Evolutionary conservation across 2,113 vertebrate species (phyloP).

Genomic region (Ptychochromis oligacanthus): DNA sequence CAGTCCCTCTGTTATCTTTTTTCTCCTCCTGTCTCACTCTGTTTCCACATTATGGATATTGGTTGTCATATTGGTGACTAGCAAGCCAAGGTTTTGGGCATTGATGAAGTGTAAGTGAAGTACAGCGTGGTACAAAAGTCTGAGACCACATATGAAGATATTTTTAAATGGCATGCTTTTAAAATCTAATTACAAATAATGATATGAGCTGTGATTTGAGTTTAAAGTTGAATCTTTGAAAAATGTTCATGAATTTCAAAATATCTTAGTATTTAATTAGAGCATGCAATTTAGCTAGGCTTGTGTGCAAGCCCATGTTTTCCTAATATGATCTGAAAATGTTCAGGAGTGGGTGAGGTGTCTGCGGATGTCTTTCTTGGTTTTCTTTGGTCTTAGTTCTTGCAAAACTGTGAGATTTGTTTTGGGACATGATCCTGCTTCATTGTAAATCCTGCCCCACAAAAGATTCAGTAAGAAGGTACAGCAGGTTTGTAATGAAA

Average conservation of each 20-base stretch:
- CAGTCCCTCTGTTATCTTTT: constrained; percentile 22
- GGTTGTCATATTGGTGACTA: constrained; percentile 25
- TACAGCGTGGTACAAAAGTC: neutral
- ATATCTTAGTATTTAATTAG: neutral
- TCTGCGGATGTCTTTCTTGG: neutral
- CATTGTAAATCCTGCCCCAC: neutral
- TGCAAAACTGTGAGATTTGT: neutral
- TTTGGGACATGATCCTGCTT: neutral
- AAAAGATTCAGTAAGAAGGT: neutral
- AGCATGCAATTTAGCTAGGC: neutral
- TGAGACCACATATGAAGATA: neutral
- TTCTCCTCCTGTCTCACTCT: constrained; percentile 21
- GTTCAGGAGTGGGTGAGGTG: neutral
- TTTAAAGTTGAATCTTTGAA: neutral
- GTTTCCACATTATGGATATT: constrained; percentile 45
- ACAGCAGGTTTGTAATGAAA: neutral
- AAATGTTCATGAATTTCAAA: neutral
- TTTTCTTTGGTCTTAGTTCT: neutral
- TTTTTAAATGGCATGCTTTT: neutral
- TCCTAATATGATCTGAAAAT: neutral
- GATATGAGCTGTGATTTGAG: neutral
- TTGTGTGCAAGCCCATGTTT: neutral
- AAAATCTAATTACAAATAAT: neutral
- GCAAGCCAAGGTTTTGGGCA: constrained; percentile 27
- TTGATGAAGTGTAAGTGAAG: constrained; percentile 25